Conservation (phyloP, 2,888 invertebrate genomes). For the Melanostoma mellinum region DNA sequence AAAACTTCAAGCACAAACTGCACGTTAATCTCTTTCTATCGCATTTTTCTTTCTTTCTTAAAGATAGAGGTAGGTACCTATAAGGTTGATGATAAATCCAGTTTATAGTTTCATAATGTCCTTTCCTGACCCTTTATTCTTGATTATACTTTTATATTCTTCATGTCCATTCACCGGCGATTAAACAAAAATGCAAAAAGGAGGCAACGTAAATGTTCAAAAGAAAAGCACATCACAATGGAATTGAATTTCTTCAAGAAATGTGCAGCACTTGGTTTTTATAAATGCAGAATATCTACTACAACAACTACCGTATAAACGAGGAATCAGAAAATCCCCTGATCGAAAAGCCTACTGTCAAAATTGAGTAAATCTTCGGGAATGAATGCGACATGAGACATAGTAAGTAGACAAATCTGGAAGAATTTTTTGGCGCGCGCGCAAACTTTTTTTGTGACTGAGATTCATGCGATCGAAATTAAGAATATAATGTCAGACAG, state of each 20-base stretch:
- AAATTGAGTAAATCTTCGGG: constrained; percentile 40
- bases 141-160: constrained; percentile 54
- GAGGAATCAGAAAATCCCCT: not conserved
- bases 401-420: not conserved
- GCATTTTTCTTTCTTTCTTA: no score
- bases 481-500: constrained; percentile 69
- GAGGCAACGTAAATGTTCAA: constrained; percentile 9
- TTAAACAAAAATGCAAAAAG: constrained; percentile 50
- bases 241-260: constrained; percentile 31
- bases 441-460: constrained; percentile 32
- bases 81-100: constrained; percentile 38
- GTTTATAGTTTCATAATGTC: constrained; percentile 54
- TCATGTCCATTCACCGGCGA: constrained; percentile 60
- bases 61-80: not conserved
- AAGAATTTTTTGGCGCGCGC: constrained; percentile 63
- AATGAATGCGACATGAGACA: not conserved
- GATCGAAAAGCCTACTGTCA: constrained; percentile 37
- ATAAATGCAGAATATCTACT: constrained; percentile 27
- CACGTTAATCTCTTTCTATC: constrained; percentile 47
- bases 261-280: constrained; percentile 52
- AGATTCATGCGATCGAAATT: constrained; percentile 55
- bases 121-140: constrained; percentile 47
- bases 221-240: constrained; percentile 50
- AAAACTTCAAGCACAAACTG: constrained; percentile 40
- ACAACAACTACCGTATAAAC: constrained; percentile 1